A percentile compares a stretch with the other conserved stretches of the same genome.
Evolutionary conservation across 2,113 vertebrate species (phyloP).

Genomic region (Tenebrosternarchus preto): DNA sequence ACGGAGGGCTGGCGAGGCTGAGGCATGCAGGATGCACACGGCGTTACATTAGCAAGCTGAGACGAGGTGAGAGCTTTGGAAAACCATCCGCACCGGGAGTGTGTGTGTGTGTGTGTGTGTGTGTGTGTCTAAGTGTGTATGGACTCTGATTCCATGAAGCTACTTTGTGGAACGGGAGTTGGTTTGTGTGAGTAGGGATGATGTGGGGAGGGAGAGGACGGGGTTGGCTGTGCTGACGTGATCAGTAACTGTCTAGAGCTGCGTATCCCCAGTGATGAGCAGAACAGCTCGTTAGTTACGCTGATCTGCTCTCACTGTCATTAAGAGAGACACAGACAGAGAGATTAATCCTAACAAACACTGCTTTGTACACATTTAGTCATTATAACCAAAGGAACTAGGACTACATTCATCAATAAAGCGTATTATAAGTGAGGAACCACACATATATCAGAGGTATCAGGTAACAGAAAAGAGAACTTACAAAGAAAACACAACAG

Average conservation of each 20-base stretch:
- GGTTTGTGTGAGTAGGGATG: slow-evolving; percentile 34
- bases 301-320: slow-evolving; percentile 33
- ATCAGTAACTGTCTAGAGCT: slow-evolving; percentile 21
- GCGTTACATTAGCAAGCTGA: slow-evolving; percentile 39
- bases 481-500: not conserved
- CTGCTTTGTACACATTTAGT: not conserved
- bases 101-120: not conserved
- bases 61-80: slow-evolving; percentile 16
- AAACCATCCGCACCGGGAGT: too few species aligned
- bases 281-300: slow-evolving; percentile 50
- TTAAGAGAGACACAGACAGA: slow-evolving; percentile 4
- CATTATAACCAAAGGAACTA: not conserved
- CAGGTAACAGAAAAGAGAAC: not conserved
- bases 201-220: slow-evolving; percentile 7
- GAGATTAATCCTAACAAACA: slow-evolving; percentile 16
- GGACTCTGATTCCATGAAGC: slow-evolving; percentile 27
- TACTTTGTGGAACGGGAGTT: slow-evolving; percentile 38
- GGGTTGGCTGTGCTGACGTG: not conserved
- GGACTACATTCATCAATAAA: slow-evolving; percentile 1
- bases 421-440: not conserved
- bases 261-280: slow-evolving; percentile 35
- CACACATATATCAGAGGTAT: not conserved
- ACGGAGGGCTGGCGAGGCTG: not conserved
- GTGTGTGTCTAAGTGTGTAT: slow-evolving; percentile 12
- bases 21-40: slow-evolving; percentile 3